Conservation (phyloP, 2,888 invertebrate species). For the Chrysolina americana region DNA sequence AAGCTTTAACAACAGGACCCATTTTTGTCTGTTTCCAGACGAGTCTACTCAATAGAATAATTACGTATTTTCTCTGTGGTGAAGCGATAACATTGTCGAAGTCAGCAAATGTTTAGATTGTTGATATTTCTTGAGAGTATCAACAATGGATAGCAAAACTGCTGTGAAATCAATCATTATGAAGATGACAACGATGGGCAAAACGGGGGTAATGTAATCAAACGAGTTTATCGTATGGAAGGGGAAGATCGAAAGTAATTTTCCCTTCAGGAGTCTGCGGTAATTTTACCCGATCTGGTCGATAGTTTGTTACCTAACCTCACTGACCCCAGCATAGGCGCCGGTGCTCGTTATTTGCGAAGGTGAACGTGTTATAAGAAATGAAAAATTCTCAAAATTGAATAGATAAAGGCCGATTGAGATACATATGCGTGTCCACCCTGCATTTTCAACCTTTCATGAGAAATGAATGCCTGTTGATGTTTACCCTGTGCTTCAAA, state of each 20-base stretch:
- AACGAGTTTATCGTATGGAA: background rate
- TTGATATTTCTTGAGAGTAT: background rate
- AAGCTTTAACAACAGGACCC: background rate
- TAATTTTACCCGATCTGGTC: background rate
- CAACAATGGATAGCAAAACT: background rate
- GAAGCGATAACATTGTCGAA: background rate
- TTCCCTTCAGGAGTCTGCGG: background rate
- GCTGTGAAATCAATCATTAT: background rate
- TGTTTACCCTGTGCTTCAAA: too few species aligned
- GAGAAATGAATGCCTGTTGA: too few species aligned
- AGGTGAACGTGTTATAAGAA: background rate
- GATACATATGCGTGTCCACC: too few species aligned
- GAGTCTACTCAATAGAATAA: background rate
- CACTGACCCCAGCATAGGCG: slow-evolving; percentile 9
- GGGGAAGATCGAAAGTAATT: background rate
- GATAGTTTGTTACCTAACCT: slow-evolving; percentile 2
- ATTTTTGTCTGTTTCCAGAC: background rate
- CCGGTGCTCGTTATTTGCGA: background rate
- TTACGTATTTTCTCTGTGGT: background rate
- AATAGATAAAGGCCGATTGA: too few species aligned
- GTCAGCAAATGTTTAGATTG: slow-evolving; percentile 15
- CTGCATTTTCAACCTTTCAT: too few species aligned
- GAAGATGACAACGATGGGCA: background rate
- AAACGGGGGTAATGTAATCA: background rate
- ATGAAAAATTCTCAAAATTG: too few species aligned